These are phyloP conservation scores for Laticauda colubrina DNA, from an alignment of 2,113 vertebrate species.

Conservation along the genomic window DNA sequence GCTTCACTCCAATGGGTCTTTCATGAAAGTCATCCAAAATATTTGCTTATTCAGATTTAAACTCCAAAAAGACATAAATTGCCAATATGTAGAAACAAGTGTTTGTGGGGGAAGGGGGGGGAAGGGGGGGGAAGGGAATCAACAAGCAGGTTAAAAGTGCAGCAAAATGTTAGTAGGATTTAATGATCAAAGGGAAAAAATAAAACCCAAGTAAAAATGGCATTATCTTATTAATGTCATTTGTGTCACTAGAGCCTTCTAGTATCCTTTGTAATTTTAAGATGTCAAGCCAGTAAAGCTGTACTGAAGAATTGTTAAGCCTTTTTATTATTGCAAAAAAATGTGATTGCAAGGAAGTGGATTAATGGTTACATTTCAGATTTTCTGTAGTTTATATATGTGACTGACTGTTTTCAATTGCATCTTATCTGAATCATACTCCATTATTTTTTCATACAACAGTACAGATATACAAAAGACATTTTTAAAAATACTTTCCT, in stretches of 20 bases:
- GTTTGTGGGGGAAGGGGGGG: not conserved
- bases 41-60: rapidly evolving
- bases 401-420: not conserved
- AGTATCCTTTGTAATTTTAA: not conserved
- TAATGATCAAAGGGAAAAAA: not conserved
- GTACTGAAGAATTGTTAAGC: not conserved
- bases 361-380: not conserved
- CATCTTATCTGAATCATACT: not conserved
- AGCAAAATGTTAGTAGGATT: not conserved
- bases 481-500: not conserved
- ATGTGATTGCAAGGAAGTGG: not conserved
- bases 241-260: not conserved
- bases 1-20: not conserved
- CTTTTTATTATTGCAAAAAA: not conserved
- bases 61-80: not conserved
- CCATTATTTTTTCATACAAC: not conserved
- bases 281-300: not conserved
- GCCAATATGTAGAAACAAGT: not conserved
- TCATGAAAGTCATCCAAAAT: not conserved
- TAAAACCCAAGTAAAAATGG: not conserved
- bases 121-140: too few relatives aligned
- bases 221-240: not conserved
- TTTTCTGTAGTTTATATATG: not conserved
- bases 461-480: not conserved
- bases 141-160: not conserved